Evolutionary conservation across 2,797 vertebrate genomes (phyloP).

Genomic region (Hyperoplus lanceolatus): DNA sequence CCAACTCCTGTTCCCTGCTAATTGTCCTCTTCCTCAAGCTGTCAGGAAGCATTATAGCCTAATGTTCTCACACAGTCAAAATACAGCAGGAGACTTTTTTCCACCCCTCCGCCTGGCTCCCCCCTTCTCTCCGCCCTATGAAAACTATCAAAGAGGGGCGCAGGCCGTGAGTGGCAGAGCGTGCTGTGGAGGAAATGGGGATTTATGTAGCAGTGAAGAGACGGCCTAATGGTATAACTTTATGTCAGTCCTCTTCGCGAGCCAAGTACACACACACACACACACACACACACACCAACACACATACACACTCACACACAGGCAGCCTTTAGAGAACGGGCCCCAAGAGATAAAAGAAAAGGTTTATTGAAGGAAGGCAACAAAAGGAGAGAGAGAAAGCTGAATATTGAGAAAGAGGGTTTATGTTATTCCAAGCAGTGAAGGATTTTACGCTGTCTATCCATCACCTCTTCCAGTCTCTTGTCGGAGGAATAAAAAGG

Average conservation of each 20-base stretch:
- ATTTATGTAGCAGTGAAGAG: conserved; percentile 74
- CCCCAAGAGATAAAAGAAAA: conserved; percentile 14
- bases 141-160: conserved; percentile 70
- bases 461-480: conserved; percentile 42
- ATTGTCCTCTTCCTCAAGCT: conserved; percentile 80
- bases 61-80: conserved; percentile 72
- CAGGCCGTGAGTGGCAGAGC: conserved; percentile 74
- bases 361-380: conserved; percentile 45
- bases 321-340: conserved; percentile 21
- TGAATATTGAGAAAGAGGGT: conserved; percentile 43
- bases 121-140: conserved; percentile 48
- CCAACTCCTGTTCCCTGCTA: conserved; percentile 67
- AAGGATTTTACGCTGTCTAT: conserved; percentile 51
- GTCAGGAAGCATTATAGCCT: conserved; percentile 75
- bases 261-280: conserved; percentile 35
- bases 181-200: conserved; percentile 79
- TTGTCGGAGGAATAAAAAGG: conserved; percentile 29
- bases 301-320: conserved; percentile 19
- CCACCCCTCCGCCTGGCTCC: conserved; percentile 20
- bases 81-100: conserved; percentile 74
- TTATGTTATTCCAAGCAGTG: conserved; percentile 44
- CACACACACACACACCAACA: conserved; percentile 5
- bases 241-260: conserved; percentile 54
- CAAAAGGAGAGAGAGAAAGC: conserved; percentile 28
- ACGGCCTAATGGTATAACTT: conserved; percentile 68